phyloP scores from a whole-genome alignment of 2,797 vertebrate species.

The Melanotaenia boesemani region DNA sequence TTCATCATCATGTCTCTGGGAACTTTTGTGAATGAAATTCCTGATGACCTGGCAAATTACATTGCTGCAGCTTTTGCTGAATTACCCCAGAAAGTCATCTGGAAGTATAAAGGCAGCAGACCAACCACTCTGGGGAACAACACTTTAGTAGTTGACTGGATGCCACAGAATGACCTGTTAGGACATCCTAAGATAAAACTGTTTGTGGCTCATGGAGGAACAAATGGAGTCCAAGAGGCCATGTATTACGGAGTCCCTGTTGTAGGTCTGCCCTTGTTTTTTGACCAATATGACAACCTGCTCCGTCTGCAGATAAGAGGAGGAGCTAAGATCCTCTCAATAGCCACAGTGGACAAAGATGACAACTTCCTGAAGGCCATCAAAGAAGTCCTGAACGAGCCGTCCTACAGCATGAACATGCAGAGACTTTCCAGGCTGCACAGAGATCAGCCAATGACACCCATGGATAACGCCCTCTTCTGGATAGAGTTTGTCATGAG shows the following conservation, averaged over 20 bases:
- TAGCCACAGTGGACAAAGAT: constrained; percentile 32
- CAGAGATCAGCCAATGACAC: too few relatives aligned
- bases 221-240: constrained; percentile 77
- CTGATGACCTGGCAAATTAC: constrained; percentile 63
- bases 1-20: constrained; percentile 84
- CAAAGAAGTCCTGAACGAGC: too few relatives aligned
- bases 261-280: too few relatives aligned
- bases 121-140: constrained; percentile 77
- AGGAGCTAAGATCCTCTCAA: too few relatives aligned
- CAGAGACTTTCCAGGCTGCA: too few relatives aligned
- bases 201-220: constrained; percentile 82
- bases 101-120: constrained; percentile 73
- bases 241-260: constrained; percentile 77
- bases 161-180: constrained; percentile 83
- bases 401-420: too few relatives aligned
- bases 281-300: constrained; percentile 79
- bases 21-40: constrained; percentile 71
- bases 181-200: constrained; percentile 73
- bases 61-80: constrained; percentile 77
- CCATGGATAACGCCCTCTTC: too few relatives aligned
- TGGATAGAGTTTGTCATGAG: too few relatives aligned
- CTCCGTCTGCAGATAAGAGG: constrained; percentile 59
- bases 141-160: constrained; percentile 79
- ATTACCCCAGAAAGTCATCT: constrained; percentile 83
- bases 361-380: too few relatives aligned